These are phyloP conservation scores for Spea multiplicata DNA, from an alignment of 2,113 vertebrate species.

Conservation along the genomic window DNA sequence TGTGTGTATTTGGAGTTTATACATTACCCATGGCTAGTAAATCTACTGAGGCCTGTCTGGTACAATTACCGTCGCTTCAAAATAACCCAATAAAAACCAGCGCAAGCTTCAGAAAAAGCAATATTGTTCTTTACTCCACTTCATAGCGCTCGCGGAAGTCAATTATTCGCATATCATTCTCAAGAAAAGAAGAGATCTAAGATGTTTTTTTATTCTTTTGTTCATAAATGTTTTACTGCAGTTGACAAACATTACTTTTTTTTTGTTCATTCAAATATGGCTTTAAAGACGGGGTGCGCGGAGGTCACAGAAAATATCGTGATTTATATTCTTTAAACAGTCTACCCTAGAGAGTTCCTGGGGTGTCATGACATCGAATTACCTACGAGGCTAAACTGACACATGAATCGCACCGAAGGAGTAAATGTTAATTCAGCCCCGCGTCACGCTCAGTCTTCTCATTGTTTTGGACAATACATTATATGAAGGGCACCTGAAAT, in stretches of 20 bases:
- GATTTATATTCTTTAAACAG: slow-evolving; percentile 1
- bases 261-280: background rate
- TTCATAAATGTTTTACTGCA: background rate
- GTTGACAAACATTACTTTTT: background rate
- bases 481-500: background rate
- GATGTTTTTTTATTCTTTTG: background rate
- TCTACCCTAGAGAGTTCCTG: background rate
- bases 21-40: background rate
- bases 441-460: background rate
- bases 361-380: background rate
- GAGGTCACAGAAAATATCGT: background rate
- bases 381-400: background rate
- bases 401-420: background rate
- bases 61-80: background rate
- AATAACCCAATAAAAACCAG: background rate
- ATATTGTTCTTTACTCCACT: background rate
- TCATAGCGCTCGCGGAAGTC: background rate
- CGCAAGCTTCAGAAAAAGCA: background rate
- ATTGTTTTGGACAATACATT: slow-evolving; percentile 4
- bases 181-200: background rate
- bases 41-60: background rate
- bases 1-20: background rate
- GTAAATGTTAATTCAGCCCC: slow-evolving; percentile 4
- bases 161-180: slow-evolving; percentile 8
- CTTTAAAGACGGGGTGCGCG: too few relatives aligned